phyloP scores from a whole-genome alignment of 2,113 vertebrate genomes.

The Azemiops feae region DNA sequence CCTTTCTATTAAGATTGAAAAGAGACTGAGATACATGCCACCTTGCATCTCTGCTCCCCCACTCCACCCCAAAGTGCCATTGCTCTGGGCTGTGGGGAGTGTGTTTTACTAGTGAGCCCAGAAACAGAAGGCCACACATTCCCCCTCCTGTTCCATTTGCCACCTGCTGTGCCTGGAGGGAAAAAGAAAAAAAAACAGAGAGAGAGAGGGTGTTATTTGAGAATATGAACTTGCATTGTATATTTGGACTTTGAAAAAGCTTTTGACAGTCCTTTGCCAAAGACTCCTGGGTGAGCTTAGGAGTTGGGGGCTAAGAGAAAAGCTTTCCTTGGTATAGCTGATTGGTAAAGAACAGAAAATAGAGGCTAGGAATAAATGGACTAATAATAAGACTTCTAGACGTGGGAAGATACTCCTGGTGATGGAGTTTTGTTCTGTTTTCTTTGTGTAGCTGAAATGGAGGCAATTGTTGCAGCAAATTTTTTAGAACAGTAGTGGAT shows the following conservation, averaged over 20 bases:
- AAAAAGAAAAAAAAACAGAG: neutral
- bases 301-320: neutral
- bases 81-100: neutral
- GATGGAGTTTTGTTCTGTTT: neutral
- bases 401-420: neutral
- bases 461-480: neutral
- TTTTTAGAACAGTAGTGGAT: neutral
- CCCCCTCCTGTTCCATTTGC: neutral
- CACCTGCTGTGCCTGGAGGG: neutral
- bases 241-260: neutral
- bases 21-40: neutral
- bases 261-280: neutral
- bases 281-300: neutral
- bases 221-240: neutral
- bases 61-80: neutral
- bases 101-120: neutral
- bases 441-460: neutral
- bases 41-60: neutral
- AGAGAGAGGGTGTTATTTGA: neutral
- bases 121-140: neutral
- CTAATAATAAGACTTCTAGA: neutral
- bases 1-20: neutral
- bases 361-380: neutral
- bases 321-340: neutral
- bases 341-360: neutral